These are phyloP conservation scores for Hetaerina americana DNA, from an alignment of 1,140 invertebrate genomes.

Conservation along the genomic window DNA sequence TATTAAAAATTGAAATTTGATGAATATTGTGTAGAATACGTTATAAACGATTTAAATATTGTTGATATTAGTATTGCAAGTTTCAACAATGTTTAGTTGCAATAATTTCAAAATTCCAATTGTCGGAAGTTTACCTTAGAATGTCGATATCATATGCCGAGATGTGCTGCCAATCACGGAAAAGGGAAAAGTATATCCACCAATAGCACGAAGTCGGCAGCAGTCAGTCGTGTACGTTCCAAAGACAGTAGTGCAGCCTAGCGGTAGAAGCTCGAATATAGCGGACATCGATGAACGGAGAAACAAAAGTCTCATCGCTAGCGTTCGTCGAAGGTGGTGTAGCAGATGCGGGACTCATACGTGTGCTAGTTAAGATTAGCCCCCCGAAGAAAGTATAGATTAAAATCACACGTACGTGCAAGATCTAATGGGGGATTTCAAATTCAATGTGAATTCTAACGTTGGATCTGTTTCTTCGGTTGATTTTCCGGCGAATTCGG, in stretches of 20 bases:
- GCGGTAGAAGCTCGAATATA: constrained; percentile 4
- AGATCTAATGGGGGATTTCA: constrained; percentile 36
- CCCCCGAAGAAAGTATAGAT: constrained; percentile 9
- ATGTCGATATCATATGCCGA: neutral
- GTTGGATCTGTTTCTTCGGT: constrained; percentile 28
- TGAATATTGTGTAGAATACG: too few relatives aligned
- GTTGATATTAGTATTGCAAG: too few relatives aligned
- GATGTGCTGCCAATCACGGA: neutral
- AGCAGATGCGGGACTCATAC: constrained; percentile 13
- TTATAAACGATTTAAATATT: too few relatives aligned
- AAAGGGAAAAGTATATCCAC: neutral
- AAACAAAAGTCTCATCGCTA: constrained; percentile 14
- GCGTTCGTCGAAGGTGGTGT: constrained; percentile 13
- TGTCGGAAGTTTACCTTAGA: neutral
- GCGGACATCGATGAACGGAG: neutral
- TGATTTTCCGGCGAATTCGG: constrained; percentile 29
- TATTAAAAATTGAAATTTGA: too few relatives aligned
- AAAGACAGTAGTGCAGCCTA: constrained; percentile 8
- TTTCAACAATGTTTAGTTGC: too few relatives aligned
- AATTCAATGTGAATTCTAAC: constrained; percentile 26
- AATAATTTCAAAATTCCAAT: too few relatives aligned
- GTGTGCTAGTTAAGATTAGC: constrained; percentile 14
- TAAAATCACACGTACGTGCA: constrained; percentile 13
- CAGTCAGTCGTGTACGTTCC: neutral
- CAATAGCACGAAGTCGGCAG: neutral